phyloP scores from a whole-genome alignment of 1,140 invertebrate species.

The Cydia splendana region DNA sequence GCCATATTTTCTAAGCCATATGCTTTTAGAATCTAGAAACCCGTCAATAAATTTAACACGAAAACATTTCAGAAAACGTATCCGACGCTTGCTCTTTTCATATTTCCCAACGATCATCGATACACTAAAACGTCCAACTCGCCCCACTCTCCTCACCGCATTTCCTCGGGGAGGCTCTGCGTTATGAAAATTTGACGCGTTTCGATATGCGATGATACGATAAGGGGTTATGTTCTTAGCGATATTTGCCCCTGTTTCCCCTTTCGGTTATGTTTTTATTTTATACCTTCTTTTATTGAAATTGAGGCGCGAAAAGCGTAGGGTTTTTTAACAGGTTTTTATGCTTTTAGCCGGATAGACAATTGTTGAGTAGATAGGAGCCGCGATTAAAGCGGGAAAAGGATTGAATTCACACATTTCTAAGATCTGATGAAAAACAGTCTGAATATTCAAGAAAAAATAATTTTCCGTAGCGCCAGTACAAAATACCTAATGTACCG shows the following conservation, averaged over 20 bases:
- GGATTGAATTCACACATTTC: no score
- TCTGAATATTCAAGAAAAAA: no score
- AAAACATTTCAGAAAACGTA: background rate
- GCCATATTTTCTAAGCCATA: background rate
- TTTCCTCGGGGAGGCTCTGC: constrained; percentile 52
- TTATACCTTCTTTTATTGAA: constrained; percentile 22
- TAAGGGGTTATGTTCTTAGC: constrained; percentile 40
- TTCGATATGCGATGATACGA: constrained; percentile 61
- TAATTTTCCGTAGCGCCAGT: no score
- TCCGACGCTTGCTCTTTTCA: constrained; percentile 1
- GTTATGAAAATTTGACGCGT: constrained; percentile 68
- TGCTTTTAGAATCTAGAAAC: background rate
- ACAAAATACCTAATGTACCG: no score
- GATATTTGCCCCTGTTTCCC: constrained; percentile 37
- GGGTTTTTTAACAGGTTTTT: background rate
- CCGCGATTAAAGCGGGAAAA: no score
- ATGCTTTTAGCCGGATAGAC: background rate
- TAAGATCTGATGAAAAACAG: no score
- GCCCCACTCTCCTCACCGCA: constrained; percentile 39
- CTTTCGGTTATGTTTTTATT: background rate
- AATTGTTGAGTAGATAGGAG: no score
- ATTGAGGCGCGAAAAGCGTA: constrained; percentile 22
- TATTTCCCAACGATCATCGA: constrained; percentile 49
- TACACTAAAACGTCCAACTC: constrained; percentile 44
- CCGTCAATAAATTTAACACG: background rate